Base-by-base conservation (phyloP, 2,113 vertebrate genomes). In the Microcebus jonahi region DNA sequence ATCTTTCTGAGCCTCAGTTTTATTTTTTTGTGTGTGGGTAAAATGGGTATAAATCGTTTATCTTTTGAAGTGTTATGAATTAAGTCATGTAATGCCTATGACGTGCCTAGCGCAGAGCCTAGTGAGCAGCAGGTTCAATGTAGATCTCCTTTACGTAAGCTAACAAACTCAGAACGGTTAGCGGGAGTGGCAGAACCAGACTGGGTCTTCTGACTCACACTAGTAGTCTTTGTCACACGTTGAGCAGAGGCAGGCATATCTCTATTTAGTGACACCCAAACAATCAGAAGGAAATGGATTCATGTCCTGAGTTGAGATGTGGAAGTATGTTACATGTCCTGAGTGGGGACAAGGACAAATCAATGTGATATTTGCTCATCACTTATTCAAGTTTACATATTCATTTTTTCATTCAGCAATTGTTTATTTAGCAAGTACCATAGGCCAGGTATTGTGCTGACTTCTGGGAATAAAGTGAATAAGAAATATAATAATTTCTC, bases 391-490 rank as follows among this genome's bases (percentile, higher is more conserved):
- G 89, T 95, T 93, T 91, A 76, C 27, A 27, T 81, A 77, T 83
- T 77, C 57, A 87, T 88, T 70, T 94, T 84, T 87, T 95, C 82
- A 90, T 82, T 79, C 55, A 53, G n/a, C 12, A 48, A 11, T 61
- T 97, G 92, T 97, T 97, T 96, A 93, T 93, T 96, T 97, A 96
- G 82, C 71, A 82, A 93, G 45, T 18, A 57, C 95, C 84, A 20
- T 57, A 77, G 87, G 59, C 70, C 87, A 96, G 50, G 59, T 96
- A 97, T 61, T 90, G 31, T 84, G 80, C 86, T 93, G 91, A 90
- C 87, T 93, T 75, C 90, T 97, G 94, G 95, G 79, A 95, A 96
- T 93, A 97, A 90, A 95, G 75, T 92, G 93, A 95, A 63, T 88
- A 84, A 90, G 92, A 95, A 97, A 92, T 88, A 84, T 25, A 97